A percentile compares a stretch with the other conserved stretches of the same genome.
phyloP scores from a whole-genome alignment of 2,113 vertebrate genomes.

The Eublepharis macularius region DNA sequence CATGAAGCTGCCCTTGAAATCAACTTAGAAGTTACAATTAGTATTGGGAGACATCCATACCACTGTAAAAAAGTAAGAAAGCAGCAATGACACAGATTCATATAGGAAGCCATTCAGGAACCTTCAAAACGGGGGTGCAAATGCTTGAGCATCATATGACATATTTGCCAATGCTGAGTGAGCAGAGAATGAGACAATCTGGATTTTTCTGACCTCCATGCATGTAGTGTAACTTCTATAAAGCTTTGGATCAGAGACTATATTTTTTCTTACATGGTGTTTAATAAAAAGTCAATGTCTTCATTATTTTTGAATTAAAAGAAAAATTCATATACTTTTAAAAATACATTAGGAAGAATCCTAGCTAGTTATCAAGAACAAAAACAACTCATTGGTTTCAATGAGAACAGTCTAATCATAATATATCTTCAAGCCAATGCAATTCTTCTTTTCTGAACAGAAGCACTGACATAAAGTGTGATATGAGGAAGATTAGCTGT shows the following conservation, averaged over 20 bases:
- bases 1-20: too few relatives aligned
- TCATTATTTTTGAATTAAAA: not conserved
- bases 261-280: not conserved
- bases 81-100: too few relatives aligned
- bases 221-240: not conserved
- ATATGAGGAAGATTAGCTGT: slow-evolving; percentile 37
- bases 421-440: slow-evolving; percentile 9
- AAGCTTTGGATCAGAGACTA: not conserved
- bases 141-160: not conserved
- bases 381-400: not conserved
- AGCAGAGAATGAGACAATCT: not conserved
- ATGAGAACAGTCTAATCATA: slow-evolving; percentile 9
- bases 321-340: not conserved
- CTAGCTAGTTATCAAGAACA: not conserved
- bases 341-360: not conserved
- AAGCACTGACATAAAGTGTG: slow-evolving; percentile 52
- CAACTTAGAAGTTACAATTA: too few relatives aligned
- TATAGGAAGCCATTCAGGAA: too few relatives aligned
- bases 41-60: too few relatives aligned
- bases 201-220: not conserved
- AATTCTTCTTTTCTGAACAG: slow-evolving; percentile 44
- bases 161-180: not conserved
- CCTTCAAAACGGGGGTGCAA: not conserved
- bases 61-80: too few relatives aligned
- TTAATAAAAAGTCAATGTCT: not conserved